Conservation (phyloP, 1,140 invertebrate genomes). For the Cataglyphis hispanica region DNA sequence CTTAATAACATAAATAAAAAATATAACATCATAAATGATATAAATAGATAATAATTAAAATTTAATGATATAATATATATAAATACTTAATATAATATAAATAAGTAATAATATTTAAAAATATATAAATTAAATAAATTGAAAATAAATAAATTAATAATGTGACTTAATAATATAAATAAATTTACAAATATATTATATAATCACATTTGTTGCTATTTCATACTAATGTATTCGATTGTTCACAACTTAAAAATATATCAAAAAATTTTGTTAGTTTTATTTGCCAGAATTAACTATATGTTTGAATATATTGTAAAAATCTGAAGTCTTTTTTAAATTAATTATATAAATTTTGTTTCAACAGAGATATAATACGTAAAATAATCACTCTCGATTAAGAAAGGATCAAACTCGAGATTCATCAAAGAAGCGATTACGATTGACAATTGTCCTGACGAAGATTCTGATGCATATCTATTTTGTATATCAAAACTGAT, state of each 20-base stretch:
- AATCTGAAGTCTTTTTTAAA: background rate
- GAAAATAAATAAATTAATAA: no score
- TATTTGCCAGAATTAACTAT: background rate
- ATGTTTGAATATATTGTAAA: no score
- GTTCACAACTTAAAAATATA: background rate
- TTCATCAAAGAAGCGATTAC: background rate
- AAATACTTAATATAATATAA: no score
- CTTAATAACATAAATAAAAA: no score
- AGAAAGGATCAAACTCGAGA: background rate
- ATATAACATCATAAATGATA: no score
- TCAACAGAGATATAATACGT: background rate
- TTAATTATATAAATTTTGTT: constrained; percentile 6
- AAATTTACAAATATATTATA: no score
- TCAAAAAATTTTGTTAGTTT: background rate
- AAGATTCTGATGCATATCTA: background rate
- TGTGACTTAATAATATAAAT: no score
- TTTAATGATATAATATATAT: no score
- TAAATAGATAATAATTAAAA: no score
- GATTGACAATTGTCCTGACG: background rate
- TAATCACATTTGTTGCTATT: no score
- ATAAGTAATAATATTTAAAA: no score
- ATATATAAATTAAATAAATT: no score
- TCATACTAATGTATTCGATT: background rate
- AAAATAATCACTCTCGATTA: background rate
- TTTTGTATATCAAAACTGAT: background rate